Percentiles rank a stretch among this genome's conserved stretches.
Evolutionary conservation across 1,140 invertebrate species (phyloP).

Genomic region (Aphidius gifuensis): DNA sequence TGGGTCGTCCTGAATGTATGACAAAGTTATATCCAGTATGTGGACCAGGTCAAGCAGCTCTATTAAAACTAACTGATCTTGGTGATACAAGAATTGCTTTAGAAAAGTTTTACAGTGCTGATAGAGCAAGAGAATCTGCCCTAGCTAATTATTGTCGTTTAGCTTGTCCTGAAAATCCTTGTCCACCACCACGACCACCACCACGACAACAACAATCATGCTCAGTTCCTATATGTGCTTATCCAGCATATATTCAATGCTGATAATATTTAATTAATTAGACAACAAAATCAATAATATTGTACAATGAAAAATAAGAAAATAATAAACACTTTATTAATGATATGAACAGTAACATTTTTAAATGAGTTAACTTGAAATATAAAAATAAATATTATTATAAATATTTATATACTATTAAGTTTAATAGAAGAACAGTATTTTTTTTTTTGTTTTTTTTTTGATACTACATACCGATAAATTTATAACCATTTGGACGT

Average conservation of each 20-base stretch:
- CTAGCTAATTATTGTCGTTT: constrained; percentile 41
- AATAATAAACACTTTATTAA: background rate
- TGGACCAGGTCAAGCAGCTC: constrained; percentile 54
- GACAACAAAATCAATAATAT: background rate
- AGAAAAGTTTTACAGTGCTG: constrained; percentile 39
- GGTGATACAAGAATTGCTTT: constrained; percentile 35
- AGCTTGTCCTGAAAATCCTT: constrained; percentile 25
- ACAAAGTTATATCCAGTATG: constrained; percentile 67
- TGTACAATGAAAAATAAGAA: background rate
- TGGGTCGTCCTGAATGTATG: constrained; percentile 65
- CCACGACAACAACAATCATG: background rate
- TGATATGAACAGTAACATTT: background rate
- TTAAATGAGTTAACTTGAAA: constrained; percentile 2
- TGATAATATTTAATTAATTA: background rate
- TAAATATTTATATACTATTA: background rate
- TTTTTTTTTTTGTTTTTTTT: background rate
- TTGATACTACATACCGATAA: constrained; percentile 38
- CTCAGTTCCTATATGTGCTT: background rate
- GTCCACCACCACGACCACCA: constrained; percentile 6
- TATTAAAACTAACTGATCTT: constrained; percentile 46
- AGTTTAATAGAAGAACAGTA: background rate
- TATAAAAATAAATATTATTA: background rate
- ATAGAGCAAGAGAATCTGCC: constrained; percentile 37
- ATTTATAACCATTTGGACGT: constrained; percentile 77
- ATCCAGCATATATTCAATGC: constrained; percentile 22